Conservation (phyloP, 2,888 invertebrate species). For the Drosophila trichaetosa region DNA sequence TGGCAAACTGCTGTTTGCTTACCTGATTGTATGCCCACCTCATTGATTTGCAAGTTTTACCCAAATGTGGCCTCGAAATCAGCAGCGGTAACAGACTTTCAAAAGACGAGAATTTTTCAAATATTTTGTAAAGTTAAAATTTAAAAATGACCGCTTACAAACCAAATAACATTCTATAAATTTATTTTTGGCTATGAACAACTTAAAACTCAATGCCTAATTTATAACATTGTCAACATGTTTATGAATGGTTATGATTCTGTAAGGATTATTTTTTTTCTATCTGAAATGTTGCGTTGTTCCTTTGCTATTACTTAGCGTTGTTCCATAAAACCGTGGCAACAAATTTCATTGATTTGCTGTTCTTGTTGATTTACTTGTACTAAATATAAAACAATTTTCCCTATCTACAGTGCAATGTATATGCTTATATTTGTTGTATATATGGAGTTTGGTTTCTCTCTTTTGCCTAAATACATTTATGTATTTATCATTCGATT, state of each 20-base stretch:
- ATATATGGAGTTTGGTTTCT: slow-evolving; percentile 38
- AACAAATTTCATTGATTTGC: slow-evolving; percentile 55
- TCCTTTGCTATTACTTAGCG: slow-evolving; percentile 58
- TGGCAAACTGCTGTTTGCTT: slow-evolving; percentile 8
- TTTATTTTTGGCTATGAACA: slow-evolving; percentile 9
- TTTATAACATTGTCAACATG: slow-evolving; percentile 19
- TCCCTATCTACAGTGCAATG: slow-evolving; percentile 76
- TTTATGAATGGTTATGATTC: slow-evolving; percentile 2
- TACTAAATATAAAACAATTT: slow-evolving; percentile 66
- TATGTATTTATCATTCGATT: slow-evolving; percentile 36
- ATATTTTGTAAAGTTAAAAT: neutral
- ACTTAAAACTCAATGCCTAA: slow-evolving; percentile 33
- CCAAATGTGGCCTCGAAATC: neutral
- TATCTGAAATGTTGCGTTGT: slow-evolving; percentile 51
- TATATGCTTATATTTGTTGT: slow-evolving; percentile 47
- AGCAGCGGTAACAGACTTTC: neutral
- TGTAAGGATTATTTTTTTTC: neutral
- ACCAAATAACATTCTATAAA: slow-evolving; percentile 49
- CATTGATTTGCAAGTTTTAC: slow-evolving; percentile 14
- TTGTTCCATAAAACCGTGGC: slow-evolving; percentile 68
- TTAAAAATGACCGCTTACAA: slow-evolving; percentile 41
- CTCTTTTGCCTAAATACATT: slow-evolving; percentile 35
- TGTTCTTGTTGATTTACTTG: slow-evolving; percentile 36
- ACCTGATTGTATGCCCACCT: slow-evolving; percentile 5
- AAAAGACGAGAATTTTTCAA: slow-evolving; percentile 5